Evolutionary conservation across 2,797 vertebrate genomes (phyloP).

Genomic region (Prionace glauca): DNA sequence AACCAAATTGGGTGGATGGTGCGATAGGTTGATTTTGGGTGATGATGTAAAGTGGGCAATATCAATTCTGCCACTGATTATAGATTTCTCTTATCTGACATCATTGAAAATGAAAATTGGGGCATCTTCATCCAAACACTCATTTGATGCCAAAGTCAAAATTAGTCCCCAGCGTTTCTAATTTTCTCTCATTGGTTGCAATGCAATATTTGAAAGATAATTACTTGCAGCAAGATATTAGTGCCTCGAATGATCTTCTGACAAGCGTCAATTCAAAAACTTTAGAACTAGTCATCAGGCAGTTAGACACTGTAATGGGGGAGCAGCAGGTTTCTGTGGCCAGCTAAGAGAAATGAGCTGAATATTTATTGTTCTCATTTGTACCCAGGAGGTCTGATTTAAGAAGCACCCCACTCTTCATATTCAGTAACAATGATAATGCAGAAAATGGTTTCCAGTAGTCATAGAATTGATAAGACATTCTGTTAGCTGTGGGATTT

Average conservation of each 20-base stretch:
- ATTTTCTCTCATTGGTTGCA: neutral
- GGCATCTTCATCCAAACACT: neutral
- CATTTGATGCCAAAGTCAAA: neutral
- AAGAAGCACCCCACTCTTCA: no score
- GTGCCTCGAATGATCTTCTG: neutral
- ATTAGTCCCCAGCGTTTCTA: neutral
- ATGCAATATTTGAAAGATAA: neutral
- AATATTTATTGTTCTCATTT: neutral
- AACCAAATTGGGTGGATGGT: neutral
- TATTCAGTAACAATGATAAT: neutral
- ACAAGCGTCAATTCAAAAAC: neutral
- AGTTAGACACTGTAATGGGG: neutral
- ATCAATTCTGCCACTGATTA: neutral
- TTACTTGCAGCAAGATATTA: neutral
- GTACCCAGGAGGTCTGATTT: neutral
- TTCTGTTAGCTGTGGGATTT: neutral
- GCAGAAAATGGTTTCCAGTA: neutral
- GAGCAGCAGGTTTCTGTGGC: neutral
- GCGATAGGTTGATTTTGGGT: neutral
- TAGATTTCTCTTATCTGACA: neutral
- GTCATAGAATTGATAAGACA: neutral
- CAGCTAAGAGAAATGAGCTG: neutral
- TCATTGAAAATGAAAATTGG: neutral
- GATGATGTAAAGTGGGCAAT: neutral
- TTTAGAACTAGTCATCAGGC: neutral